Conservation (phyloP, 2,113 vertebrate species). For the Sylvietta virens region DNA sequence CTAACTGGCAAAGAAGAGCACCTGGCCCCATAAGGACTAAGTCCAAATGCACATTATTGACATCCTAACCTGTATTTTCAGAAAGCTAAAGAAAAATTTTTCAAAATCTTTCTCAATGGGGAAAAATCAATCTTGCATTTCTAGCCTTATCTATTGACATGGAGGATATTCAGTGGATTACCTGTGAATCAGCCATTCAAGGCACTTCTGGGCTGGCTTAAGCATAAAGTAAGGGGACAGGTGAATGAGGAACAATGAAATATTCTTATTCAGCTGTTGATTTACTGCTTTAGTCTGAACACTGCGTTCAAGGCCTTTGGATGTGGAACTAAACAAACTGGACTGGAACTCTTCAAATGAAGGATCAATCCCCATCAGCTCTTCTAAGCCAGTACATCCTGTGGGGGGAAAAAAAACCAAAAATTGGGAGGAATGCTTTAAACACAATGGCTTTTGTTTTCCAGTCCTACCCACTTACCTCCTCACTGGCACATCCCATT, state of each 20-base stretch:
- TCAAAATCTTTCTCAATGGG: neutral
- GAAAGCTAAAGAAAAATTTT: neutral
- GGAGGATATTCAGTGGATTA: constrained; percentile 38
- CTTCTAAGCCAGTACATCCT: constrained; percentile 95
- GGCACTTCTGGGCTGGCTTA: constrained; percentile 93
- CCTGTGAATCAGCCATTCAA: constrained; percentile 97
- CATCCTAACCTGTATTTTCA: neutral
- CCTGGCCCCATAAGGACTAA: neutral
- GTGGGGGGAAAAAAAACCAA: neutral
- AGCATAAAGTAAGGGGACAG: constrained; percentile 94
- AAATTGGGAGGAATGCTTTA: neutral
- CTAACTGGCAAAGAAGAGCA: neutral
- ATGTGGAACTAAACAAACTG: constrained; percentile 83
- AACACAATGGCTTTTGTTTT: neutral
- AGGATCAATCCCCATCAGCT: constrained; percentile 88
- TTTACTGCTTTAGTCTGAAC: constrained; percentile 91
- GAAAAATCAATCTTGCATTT: neutral
- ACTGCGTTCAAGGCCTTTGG: constrained; percentile 86
- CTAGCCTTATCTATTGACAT: neutral
- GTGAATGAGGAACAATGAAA: constrained; percentile 86
- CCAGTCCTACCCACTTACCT: neutral
- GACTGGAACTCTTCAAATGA: constrained; percentile 85
- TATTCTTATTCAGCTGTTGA: constrained; percentile 81
- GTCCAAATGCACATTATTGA: neutral
- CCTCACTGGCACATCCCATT: neutral